Base-by-base conservation (phyloP, 64 coral and sea anemone genomes). In the Acropora tenuis region DNA sequence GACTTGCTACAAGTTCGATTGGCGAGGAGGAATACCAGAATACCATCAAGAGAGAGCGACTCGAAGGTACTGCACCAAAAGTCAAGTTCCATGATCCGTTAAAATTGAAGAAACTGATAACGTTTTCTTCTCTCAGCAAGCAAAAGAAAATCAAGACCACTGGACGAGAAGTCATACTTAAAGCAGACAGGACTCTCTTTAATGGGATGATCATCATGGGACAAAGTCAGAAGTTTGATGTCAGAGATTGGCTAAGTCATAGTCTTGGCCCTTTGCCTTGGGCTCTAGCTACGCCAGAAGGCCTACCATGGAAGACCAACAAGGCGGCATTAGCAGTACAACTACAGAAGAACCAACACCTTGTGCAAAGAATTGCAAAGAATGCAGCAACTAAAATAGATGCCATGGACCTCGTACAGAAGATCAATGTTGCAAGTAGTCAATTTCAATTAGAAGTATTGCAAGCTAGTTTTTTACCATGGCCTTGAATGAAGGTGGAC, bases 181-280 rank as follows among this genome's bases (percentile, higher is more conserved):
- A 53, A 53, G 50, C 50, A 53, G 50, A 53, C 50, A 53, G 50
- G 74, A 72, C 69, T 84, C 90, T 91, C 48, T 91, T 91, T 59
- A 61, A 40, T 11, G 61, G 90, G 60, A 91, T 91, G 69, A 91
- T 91, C 4, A 84, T 76, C 79, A 76, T 80, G 44, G 90, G 90
- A 41, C 90, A 92, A 68, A 92, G 90, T 68, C 68, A 81, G 49
- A 92, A 92, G 68, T 78, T 92, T 92, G 90, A 80, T 66, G 65
- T 86, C 12, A 76, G 52, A 80, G 81, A 92, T 46, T 78, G 78
- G 73, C 90, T 92, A 17, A 74, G 50, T 61, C 81, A 92, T 60
- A 92, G 59, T 61, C 92, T 94, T 67, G 92, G 92, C 19, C 92
- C 92, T 55, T 87, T 94, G 71, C 92, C 87, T 46, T 88, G 76